Evolutionary conservation across 1,140 invertebrate genomes (phyloP), one percentile per base, ranked within the genome.

Genomic region (Drosophila ercepeae): DNA sequence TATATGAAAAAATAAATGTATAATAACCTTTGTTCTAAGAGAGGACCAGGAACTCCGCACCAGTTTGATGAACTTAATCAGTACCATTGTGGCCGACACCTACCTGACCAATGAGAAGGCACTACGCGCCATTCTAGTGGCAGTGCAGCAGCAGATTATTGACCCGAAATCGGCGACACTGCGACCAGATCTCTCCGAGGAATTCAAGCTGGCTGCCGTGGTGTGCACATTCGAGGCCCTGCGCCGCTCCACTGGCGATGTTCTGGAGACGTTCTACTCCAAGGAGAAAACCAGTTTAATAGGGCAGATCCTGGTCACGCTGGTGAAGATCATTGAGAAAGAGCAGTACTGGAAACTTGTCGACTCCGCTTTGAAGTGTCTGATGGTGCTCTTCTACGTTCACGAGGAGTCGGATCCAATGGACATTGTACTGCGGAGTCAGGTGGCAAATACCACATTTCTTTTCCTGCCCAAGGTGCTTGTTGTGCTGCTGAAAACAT

Each of bases 401-500:
- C 86, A 91, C 13, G 83, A 91, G 21, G 70, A 86, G 13, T 75
- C 86, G 4, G 89, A 91, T 54, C 39, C 68, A 0, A 59, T 44
- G 5, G 90, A 91, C 75, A 76, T 89, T 1, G 90, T 91, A 4
- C 42, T 91, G n/a, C 76, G 90, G 7, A 78, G 72, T 53, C 89
- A 91, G 50, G 76, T 91, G 9, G 89, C 90, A 4, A 68, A 91
- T 48, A 81, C 75, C 11, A 57, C 76, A 36, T 91, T 90, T 39
- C 74, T 90, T 46, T 90, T 79, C 32, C 52, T 91, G 1, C 90
- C 90, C 3, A 91, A 91, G 69, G 78, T 91, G 1, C 50, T 90
- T 3, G 79, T 77, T 0, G 68, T 88, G 1, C 23, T 91, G 6
- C 78, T 75, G 6, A 75, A 77, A 50, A 88, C 63, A 9, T 55